A percentile compares a stretch with the other conserved stretches of the same genome.
Conservation (phyloP, 2,888 invertebrate genomes). For the Halocaridina rubra region DNA sequence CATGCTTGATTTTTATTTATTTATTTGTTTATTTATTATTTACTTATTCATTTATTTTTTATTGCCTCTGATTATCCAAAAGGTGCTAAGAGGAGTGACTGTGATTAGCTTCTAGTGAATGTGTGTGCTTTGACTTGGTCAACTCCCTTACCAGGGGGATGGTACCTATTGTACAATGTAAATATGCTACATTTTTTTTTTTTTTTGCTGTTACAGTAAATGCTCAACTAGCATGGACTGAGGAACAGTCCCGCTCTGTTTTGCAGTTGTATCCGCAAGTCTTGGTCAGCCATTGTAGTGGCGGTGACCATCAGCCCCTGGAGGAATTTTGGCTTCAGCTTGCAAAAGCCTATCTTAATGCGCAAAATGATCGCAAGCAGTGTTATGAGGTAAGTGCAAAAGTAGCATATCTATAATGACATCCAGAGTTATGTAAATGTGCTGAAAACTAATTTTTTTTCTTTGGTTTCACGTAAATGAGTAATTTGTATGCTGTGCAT, state of each 20-base stretch:
- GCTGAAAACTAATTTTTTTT: too few relatives aligned
- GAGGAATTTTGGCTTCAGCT: conserved; percentile 50
- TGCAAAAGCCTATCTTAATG: conserved; percentile 38
- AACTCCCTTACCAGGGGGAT: too few relatives aligned
- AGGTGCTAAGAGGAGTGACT: too few relatives aligned
- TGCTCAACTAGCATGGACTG: conserved; percentile 35
- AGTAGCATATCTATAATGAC: too few relatives aligned
- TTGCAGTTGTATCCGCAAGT: conserved; percentile 47
- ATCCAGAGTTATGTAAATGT: too few relatives aligned
- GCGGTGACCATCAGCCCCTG: conserved; percentile 39
- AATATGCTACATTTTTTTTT: background rate
- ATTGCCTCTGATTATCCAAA: background rate
- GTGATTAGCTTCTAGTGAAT: too few relatives aligned
- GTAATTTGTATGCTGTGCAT: too few relatives aligned
- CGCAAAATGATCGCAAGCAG: conserved; percentile 28
- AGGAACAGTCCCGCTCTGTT: conserved; percentile 25
- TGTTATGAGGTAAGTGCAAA: conserved; percentile 49
- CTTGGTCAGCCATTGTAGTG: conserved; percentile 16
- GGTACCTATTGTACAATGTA: too few relatives aligned
- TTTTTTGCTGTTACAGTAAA: conserved; percentile 19
- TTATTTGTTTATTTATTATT: background rate
- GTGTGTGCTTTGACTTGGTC: too few relatives aligned
- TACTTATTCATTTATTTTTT: background rate
- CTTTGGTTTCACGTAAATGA: too few relatives aligned
- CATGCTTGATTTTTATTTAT: background rate